Base-by-base conservation (phyloP, 2,797 vertebrate species). In the Mus caroli region DNA sequence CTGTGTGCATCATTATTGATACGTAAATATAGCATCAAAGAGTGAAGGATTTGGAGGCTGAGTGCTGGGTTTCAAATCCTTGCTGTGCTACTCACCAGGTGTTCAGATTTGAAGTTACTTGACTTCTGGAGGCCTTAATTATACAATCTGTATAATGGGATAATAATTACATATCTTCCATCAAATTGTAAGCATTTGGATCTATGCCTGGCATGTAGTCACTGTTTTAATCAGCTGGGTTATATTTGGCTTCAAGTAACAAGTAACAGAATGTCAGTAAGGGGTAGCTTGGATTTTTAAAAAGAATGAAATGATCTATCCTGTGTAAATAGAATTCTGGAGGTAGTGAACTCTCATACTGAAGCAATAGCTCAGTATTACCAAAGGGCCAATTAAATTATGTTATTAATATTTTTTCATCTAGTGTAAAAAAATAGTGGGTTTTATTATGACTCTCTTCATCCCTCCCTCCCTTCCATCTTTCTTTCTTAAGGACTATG, bases 41-140 rank as follows among this genome's bases (percentile, higher is more conserved):
- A 67, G 7, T 88, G 71, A 95, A 46, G 3, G 14, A 14, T 90
- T 87, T 69, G 56, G 77, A 85, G 64, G 22, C 31, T 93, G 62
- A 80, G 43, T 85, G 24, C 12, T 71, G 77, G 28, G 37, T 92
- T 95, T 95, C 58, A 93, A 85, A 92, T 52, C 26, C 5, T 54
- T 80, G 50, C 62, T 64, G 4, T 76, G 54, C 20, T 91, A 37
- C 31, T 75, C 86, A 62, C 9, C 75, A 93, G 17, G 43, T 76
- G 20, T 64, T 60, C 54, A 28, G 20, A 20, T 34, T 83, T 93
- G 80, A 54, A 64, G 31, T 95, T 89, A 82, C 91, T 96, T 87
- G 31, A 78, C 24, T 89, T 92, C 13, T 77, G 2, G 17, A n/a
- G 60, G 40, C 64, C 64, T 90, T 95, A 93, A 84, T 92, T 76